Conservation (phyloP, 2,113 vertebrate genomes). For the Lates calcarifer region DNA sequence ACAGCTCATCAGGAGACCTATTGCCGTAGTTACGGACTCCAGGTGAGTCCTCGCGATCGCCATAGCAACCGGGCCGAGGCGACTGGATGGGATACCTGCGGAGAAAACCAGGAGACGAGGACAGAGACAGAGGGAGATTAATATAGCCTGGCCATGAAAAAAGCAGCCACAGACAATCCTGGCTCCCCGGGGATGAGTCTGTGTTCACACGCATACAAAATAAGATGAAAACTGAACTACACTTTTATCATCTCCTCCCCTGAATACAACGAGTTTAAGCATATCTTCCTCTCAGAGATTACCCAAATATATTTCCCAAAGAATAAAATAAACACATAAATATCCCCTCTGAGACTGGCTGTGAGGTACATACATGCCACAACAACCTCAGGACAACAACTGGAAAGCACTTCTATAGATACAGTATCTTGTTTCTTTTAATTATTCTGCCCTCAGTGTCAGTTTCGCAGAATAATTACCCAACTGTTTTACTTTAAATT, state of each 20-base stretch:
- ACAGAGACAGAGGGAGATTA: conserved; percentile 49
- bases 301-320: conserved; percentile 18
- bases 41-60: conserved; percentile 93
- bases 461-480: conserved; percentile 21
- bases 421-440: conserved; percentile 39
- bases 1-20: conserved; percentile 87
- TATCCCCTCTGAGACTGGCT: not conserved
- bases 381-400: conserved; percentile 41
- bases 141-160: conserved; percentile 33
- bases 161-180: conserved; percentile 43
- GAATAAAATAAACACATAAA: conserved; percentile 44
- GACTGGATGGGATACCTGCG: conserved; percentile 95
- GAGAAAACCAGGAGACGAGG: conserved; percentile 25
- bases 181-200: conserved; percentile 42
- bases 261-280: conserved; percentile 44
- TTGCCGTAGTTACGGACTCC: conserved; percentile 95
- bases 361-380: conserved; percentile 8
- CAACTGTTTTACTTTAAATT: conserved; percentile 18
- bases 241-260: conserved; percentile 51
- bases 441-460: conserved; percentile 22
- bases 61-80: conserved; percentile 96
- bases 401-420: conserved; percentile 24
- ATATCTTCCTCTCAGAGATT: conserved; percentile 9
- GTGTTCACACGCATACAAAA: conserved; percentile 43
- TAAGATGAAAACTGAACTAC: conserved; percentile 44